Base-by-base conservation (phyloP, 2,888 invertebrate species). In the Dryobota labecula region DNA sequence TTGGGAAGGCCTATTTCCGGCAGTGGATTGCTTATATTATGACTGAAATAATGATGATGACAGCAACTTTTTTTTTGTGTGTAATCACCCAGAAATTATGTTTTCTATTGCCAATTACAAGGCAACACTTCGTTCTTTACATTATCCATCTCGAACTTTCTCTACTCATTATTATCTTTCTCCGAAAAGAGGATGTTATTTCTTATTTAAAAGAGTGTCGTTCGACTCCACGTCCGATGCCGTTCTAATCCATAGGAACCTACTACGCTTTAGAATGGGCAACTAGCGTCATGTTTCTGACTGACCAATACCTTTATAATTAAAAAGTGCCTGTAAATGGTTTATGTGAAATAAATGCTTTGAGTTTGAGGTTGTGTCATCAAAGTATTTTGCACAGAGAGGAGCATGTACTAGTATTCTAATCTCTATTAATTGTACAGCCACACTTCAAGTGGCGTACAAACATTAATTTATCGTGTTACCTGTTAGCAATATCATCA, bases 401-500 rank as follows among this genome's bases (percentile, higher is more conserved):
- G 41, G 20, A 27, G 7, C 11, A 58, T 27, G 58, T 58, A 41
- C 20, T 11, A 58, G n/a, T 38, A 9, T 38, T 18, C 18, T 30
- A 15, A 18, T 7, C n/a, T 4, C 6, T 24, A 43, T 30, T n/a
- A 30, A 30, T 45, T 27, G 18, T 30, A 38, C 36, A 20, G n/a
- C 2, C 15, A 18, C 15, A 51, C 56, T 62, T 43, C 36, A 62
- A 76, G 15, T 70, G n/a, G 43, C 36, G 13, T 24, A 56, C 54
- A 38, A 33, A 58, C 57, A 70, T 18, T 11, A 41, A 58, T 53
- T 27, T 51, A 63, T 41, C 15, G 20, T 41, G 20, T 61, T 47
- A 56, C 63, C 43, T 71, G 72, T 57, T 43, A 65, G n/a, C 6
- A 15, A 63, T 58, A 41, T 18, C 18, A 47, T 64, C 45, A 61